Evolutionary conservation across 1,140 invertebrate genomes (phyloP).

Genomic region (Chironomus striatipennis): DNA sequence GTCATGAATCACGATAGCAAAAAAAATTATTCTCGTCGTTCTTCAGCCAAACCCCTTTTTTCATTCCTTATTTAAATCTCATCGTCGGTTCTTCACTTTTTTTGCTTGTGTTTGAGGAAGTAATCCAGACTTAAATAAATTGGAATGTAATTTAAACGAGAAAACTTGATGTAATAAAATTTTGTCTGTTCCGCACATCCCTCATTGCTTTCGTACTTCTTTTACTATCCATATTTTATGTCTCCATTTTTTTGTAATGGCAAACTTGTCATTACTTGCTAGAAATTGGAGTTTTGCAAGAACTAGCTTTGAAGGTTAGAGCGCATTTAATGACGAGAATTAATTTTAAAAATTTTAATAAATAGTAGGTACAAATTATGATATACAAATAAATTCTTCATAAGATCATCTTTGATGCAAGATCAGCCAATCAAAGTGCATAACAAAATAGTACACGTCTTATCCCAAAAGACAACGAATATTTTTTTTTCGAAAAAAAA

Average conservation of each 20-base stretch:
- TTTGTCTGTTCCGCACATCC: neutral
- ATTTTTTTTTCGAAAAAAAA: neutral
- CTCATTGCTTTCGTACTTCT: neutral
- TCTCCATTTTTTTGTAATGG: neutral
- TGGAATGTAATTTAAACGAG: conserved; percentile 14
- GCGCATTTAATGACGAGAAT: too few species aligned
- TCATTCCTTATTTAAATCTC: neutral
- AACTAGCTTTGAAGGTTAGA: too few species aligned
- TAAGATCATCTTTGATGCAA: too few species aligned
- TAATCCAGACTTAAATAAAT: conserved; percentile 9
- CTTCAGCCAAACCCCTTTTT: neutral
- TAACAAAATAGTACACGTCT: too few species aligned
- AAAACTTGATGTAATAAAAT: neutral
- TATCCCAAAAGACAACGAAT: too few species aligned
- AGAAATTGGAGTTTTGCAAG: too few species aligned
- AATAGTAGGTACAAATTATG: too few species aligned
- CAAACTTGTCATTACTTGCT: neutral
- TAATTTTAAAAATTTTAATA: too few species aligned
- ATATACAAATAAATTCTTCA: too few species aligned
- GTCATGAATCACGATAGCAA: neutral
- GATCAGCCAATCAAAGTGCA: too few species aligned
- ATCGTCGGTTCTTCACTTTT: too few species aligned
- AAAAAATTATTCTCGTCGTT: neutral
- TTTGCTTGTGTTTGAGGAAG: neutral
- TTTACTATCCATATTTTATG: neutral